Conservation (phyloP, 2,797 vertebrate species). For the Capromys pilorides region DNA sequence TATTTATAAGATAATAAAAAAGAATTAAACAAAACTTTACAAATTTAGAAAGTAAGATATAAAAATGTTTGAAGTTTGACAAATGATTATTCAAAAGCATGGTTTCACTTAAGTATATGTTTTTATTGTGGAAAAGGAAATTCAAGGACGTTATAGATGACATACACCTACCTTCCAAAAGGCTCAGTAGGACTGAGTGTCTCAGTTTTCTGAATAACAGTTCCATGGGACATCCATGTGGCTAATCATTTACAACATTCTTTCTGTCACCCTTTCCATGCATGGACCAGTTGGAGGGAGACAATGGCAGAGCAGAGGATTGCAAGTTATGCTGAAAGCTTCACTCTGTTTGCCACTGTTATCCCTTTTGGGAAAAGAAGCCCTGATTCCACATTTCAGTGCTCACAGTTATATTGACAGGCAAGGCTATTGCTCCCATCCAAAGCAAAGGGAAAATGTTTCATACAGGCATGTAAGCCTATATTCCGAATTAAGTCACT, state of each 20-base stretch:
- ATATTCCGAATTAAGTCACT: not conserved
- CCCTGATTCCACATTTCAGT: not conserved
- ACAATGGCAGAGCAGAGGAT: not conserved
- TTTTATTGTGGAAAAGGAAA: conserved; percentile 16
- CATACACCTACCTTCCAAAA: not conserved
- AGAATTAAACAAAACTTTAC: not conserved
- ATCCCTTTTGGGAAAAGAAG: conserved; percentile 42
- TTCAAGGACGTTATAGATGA: not conserved
- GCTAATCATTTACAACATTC: not conserved
- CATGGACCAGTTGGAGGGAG: not conserved
- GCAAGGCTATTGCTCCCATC: not conserved
- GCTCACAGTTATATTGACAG: not conserved
- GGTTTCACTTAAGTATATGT: not conserved
- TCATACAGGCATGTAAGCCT: not conserved
- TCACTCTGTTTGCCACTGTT: not conserved
- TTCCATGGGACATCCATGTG: not conserved
- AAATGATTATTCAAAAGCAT: conserved; percentile 47
- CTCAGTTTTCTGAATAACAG: not conserved
- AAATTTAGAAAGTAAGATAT: conserved; percentile 23
- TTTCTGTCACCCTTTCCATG: not conserved
- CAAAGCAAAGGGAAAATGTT: not conserved
- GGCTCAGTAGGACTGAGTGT: not conserved
- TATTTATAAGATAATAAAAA: not conserved
- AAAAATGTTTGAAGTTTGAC: conserved; percentile 37
- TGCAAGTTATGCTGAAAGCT: not conserved